Evolutionary conservation across 1,140 invertebrate species (phyloP).

Genomic region (Zaprionus inermis): DNA sequence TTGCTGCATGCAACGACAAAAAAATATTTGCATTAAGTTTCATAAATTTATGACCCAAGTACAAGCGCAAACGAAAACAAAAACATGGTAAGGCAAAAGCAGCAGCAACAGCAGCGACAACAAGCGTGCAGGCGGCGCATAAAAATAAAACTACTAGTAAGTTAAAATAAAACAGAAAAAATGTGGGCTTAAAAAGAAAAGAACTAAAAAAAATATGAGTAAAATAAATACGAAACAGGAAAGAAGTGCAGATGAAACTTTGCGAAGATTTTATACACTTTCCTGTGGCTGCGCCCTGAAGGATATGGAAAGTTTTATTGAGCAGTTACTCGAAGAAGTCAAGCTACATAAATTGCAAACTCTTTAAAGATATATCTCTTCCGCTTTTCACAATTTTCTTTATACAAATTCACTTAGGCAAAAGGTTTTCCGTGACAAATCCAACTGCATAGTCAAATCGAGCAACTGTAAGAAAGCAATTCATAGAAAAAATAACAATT

Average conservation of each 20-base stretch:
- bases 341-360: background rate
- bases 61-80: slow-evolving; percentile 50
- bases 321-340: background rate
- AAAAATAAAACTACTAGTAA: slow-evolving; percentile 77
- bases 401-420: background rate
- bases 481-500: background rate
- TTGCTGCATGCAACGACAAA: slow-evolving; percentile 44
- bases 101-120: slow-evolving; percentile 24
- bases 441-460: background rate
- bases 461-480: background rate
- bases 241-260: background rate
- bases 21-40: slow-evolving; percentile 67
- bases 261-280: slow-evolving; percentile 15
- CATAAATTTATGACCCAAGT: slow-evolving; percentile 74
- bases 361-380: background rate
- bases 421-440: background rate
- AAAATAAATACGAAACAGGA: slow-evolving; percentile 37
- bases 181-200: background rate
- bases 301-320: background rate
- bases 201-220: slow-evolving; percentile 27
- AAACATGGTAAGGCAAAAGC: slow-evolving; percentile 42
- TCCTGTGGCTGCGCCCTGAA: too few species aligned
- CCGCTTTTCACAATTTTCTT: too few species aligned
- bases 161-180: slow-evolving; percentile 48
- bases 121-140: slow-evolving; percentile 70